Evolutionary conservation across 2,888 invertebrate species (phyloP).

Genomic region (Prenolepis imparis): DNA sequence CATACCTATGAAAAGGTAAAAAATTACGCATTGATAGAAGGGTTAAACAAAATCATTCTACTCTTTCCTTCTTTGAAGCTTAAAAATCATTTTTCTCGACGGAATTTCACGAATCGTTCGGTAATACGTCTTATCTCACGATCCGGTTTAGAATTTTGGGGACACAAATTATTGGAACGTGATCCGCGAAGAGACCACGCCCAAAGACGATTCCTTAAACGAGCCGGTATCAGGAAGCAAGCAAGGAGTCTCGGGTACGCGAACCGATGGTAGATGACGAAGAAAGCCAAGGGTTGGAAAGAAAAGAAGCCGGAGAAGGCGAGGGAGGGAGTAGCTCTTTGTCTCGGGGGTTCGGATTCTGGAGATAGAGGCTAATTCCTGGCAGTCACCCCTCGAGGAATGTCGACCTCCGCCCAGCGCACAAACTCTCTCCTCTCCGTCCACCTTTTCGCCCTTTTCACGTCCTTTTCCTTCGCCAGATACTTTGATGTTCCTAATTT

Average conservation of each 20-base stretch:
- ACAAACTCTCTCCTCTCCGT: conserved; percentile 59
- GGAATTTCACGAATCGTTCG: background rate
- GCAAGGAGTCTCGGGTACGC: conserved; percentile 45
- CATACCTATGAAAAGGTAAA: no score
- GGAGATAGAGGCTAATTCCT: conserved; percentile 85
- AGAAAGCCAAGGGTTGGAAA: conserved; percentile 56
- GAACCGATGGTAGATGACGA: conserved; percentile 70
- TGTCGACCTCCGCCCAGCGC: conserved; percentile 66
- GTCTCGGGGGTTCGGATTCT: conserved; percentile 84
- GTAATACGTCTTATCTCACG: background rate
- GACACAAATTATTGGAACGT: conserved; percentile 58
- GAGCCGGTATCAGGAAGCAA: conserved; percentile 66
- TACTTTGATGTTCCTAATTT: conserved; percentile 86
- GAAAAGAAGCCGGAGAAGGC: background rate
- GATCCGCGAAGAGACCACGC: conserved; percentile 66
- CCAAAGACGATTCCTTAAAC: conserved; percentile 73
- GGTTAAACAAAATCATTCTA: background rate
- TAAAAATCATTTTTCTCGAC: background rate
- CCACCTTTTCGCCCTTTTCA: conserved; percentile 71
- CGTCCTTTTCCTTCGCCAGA: conserved; percentile 78
- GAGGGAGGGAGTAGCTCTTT: conserved; percentile 78
- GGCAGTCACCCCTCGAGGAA: conserved; percentile 82
- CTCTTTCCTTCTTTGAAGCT: background rate
- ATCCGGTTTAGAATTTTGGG: conserved; percentile 5
- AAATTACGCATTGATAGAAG: no score